Base-by-base conservation (phyloP, 2,797 vertebrate genomes). In the Podarcis siculus region DNA sequence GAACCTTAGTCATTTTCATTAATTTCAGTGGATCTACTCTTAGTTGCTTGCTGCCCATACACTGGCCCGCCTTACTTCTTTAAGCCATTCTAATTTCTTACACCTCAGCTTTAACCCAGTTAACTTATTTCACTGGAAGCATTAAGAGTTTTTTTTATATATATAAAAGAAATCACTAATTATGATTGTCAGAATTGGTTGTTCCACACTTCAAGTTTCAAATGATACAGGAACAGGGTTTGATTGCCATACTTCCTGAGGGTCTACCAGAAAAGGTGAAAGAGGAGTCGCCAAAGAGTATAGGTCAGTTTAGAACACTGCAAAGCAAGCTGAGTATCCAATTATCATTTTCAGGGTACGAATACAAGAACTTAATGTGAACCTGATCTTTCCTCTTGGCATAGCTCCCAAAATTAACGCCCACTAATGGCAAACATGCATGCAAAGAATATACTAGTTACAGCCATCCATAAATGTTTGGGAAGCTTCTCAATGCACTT, bases 141-240 rank as follows among this genome's bases (percentile, higher is more conserved):
- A 90, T 90, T 85, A 91, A 92, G 89, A 89, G 92, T 93, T 94
- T 55, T 49, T 49, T 49, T 42, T 7, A 42, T 42, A 42, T n/a
- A n/a, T 0, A 45, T 45, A 45, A 55, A 94, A 93, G 94, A 94
- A 89, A 89, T 80, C 93, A 87, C 79, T 90, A 49, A 92, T 90
- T 95, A 95, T 39, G 73, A 71, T 73, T 93, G 94, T 92, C 94
- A 95, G n/a, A 91, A 91, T 91, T 61, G 78, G 86, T 89, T 93
- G 93, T 93, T 92, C 91, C 86, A 93, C 58, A 89, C 78, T 87
- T 88, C 91, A 91, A 49, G 45, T 87, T 91, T 88, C 89, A 90
- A 95, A 93, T 91, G 83, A 86, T 94, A 94, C 89, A 94, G 94
- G 93, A 95, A 95, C 87, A 92, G 93, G 85, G 85, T 91, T 93